Evolutionary conservation across 2,113 vertebrate genomes (phyloP), one percentile per base, ranked within the genome.

Genomic region (Laticauda colubrina): DNA sequence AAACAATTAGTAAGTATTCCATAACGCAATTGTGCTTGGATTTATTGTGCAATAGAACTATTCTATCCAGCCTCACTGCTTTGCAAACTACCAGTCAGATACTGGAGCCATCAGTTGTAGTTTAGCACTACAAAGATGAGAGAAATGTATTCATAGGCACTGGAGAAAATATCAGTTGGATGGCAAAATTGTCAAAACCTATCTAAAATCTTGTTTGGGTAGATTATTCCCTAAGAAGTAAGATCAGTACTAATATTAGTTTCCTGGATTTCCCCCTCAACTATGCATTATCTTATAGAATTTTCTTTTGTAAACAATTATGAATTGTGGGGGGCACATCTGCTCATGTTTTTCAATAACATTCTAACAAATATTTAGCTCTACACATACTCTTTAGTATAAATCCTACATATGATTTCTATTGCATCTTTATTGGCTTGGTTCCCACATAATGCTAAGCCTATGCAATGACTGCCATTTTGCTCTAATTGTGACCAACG

Each of bases 1-100:
- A 92, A 61, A 87, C 61, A 57, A 45, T 57, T 91, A 87, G 87
- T 55, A 92, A 92, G 54, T 26, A 75, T 55, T 55, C 51, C 69
- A 75, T 53, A 61, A 21, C 45, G n/a, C 45, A 81, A 26, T 24
- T 48, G 5, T 89, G 24, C 81, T 85, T 56, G 15, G 64, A n/a
- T 55, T n/a, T 86, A n/a, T 43, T 81, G 26, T 51, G n/a, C 53
- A 92, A 55, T 69, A 45, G 21, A 88, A 34, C 10, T 51, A 26
- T 21, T 21, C 18, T 34, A 51, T 3, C 0, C 26, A 86, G 7
- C 21, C 39, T n/a, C 54, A 43, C 51, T 91, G 90, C 4, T 24
- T 48, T 57, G 51, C 26, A 86, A 24, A 56, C 34, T 43, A 45
- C 7, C 12, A 81, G 20, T 43, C 75, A 39, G 75, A 81, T 3